Evolutionary conservation across 2,113 vertebrate species (phyloP), one percentile per base, ranked within the genome.

Genomic region (Mustela lutreola): DNA sequence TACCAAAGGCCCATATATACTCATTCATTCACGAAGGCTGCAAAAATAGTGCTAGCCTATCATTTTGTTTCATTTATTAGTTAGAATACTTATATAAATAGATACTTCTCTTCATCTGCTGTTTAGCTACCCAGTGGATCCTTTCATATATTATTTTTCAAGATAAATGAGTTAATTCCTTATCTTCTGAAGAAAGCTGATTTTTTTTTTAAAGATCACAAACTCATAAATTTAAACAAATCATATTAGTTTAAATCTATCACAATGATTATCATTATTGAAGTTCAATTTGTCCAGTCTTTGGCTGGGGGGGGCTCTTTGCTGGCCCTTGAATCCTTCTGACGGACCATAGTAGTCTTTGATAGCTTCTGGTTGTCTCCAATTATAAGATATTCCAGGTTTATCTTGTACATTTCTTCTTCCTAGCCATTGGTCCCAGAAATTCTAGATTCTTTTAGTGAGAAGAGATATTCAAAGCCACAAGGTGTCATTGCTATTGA

Each of bases 31-130:
- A 89, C 9, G 26, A 53, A 76, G 82, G 50, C 56, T 91, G 12
- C 39, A 78, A 93, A 81, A 76, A 81, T 19, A 21, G 31, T 19
- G 19, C 48, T 65, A n/a, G 21, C 71, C 18, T 65, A 22, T 22
- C 28, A 50, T 84, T 97, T 93, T 50, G 36, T 96, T 91, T 83
- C 39, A 42, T n/a, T 11, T 93, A 79, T 75, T 87, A 45, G 28
- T 70, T 92, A 22, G 16, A 71, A 94, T 75, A 79, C 42, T 70
- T 60, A 63, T 4, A 87, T 42, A 79, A 63, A 88, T 18, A 91
- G 80, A 63, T 10, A 83, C 3, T 82, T 85, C 5, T 18, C 28
- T 36, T 80, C 71, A 50, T n/a, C 78, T 86, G 12, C 15, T 71
- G 19, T 39, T 82, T 89, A 56, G 26, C 1, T 48, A 11, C 16